These are phyloP conservation scores for Austrolebias charrua DNA, from an alignment of 2,797 vertebrate species.

Conservation along the genomic window DNA sequence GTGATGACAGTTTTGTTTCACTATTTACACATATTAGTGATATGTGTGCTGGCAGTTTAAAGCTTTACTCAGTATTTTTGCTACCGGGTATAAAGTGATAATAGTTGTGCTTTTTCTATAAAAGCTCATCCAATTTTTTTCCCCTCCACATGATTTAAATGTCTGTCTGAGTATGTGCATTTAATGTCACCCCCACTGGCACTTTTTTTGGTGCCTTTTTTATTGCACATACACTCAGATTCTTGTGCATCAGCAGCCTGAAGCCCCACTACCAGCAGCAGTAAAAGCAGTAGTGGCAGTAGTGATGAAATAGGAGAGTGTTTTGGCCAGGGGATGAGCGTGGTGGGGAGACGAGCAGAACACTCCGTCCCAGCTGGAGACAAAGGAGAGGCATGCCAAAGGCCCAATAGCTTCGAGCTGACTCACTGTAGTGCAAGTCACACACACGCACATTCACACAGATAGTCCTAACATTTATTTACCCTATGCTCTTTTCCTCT, in stretches of 20 bases:
- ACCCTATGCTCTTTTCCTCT: conserved; percentile 21
- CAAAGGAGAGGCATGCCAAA: conserved; percentile 79
- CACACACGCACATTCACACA: background rate
- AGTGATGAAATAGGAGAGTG: conserved; percentile 71
- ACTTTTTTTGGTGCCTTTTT: conserved; percentile 9
- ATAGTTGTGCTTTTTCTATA: no score
- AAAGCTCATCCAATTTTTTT: background rate
- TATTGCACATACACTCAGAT: conserved; percentile 5
- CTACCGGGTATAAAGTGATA: conserved; percentile 9
- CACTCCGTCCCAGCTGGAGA: conserved; percentile 85
- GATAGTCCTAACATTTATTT: conserved; percentile 51
- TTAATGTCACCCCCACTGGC: conserved; percentile 17
- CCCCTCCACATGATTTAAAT: no score
- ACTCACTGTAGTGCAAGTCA: conserved; percentile 72
- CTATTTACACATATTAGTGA: no score
- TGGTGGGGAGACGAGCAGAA: conserved; percentile 65
- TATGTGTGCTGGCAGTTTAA: no score
- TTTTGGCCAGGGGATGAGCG: conserved; percentile 53
- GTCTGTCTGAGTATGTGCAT: conserved; percentile 11
- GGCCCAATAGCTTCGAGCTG: conserved; percentile 81
- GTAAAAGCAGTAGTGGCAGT: conserved; percentile 17
- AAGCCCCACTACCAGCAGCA: conserved; percentile 2
- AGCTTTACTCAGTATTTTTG: background rate
- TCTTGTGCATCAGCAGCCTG: conserved; percentile 13
- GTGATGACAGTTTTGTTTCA: no score